Base-by-base conservation (phyloP, 2,888 invertebrate species). In the Argyresthia goedartella region DNA sequence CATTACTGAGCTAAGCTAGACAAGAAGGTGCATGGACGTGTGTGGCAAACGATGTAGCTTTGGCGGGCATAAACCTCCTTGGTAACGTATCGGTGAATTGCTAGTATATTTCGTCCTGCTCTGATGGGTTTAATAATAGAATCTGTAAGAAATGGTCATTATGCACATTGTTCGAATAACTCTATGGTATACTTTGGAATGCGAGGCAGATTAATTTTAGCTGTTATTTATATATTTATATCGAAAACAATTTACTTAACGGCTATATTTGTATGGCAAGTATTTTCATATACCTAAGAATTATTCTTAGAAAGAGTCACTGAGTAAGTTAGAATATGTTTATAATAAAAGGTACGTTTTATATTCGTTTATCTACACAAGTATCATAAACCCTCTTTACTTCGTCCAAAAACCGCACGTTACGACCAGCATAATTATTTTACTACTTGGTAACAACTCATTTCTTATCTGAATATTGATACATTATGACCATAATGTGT, bases 21-120 rank as follows among this genome's bases (percentile, higher is more conserved):
- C 15, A 13, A 13, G 10, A 35, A 48, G 14, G 66, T 69, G 65
- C 64, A 63, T 65, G 72, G 73, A 65, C 69, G 69, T 75, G 73
- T 76, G 75, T 79, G 75, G 75, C 75, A 72, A 72, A 74, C 73
- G 69, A 70, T 73, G 82, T 81, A 84, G 71, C 85, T 86, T 86
- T 86, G 85, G 85, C 85, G 85, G 82, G 81, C 77, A 79, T 81
- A 78, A 77, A 77, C 65, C 60, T 65, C 59, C 61, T 56, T 34
- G 45, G 34, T 25, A 25, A 25, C 25, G 25, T 2, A 39, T 39
- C n/a, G 3, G n/a, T 39, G n/a, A 3, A 25, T 25, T 25, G 25
- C 25, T 25, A 25, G 25, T 25, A 4, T 25, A 25, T 25, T 25
- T 25, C 25, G 2, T 25, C 25, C 25, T 25, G 49, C 36, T n/a